phyloP scores from a whole-genome alignment of 2,888 invertebrate species.

The Conchocele bisecta region DNA sequence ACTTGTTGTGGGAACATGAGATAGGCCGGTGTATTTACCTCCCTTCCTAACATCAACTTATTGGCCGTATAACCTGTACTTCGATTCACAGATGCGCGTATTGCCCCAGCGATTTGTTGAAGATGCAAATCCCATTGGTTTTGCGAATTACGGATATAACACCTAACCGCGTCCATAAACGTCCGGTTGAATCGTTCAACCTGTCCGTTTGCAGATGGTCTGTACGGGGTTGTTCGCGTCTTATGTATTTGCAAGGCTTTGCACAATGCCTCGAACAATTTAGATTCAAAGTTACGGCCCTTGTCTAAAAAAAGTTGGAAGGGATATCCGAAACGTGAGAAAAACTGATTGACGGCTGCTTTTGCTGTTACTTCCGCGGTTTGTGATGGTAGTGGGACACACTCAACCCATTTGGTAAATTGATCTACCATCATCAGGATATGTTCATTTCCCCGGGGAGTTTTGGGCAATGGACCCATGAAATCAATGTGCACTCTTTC shows the following conservation, averaged over 20 bases:
- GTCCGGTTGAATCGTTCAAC: constrained; percentile 10
- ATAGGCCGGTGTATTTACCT: constrained; percentile 13
- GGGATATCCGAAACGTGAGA: too few relatives aligned
- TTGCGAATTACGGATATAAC: constrained; percentile 5
- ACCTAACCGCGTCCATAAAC: constrained; percentile 10
- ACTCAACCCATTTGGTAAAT: constrained; percentile 9
- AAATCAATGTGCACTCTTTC: constrained; percentile 13
- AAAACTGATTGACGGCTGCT: too few relatives aligned
- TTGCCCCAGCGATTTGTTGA: constrained; percentile 16
- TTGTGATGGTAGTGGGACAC: background rate
- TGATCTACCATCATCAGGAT: constrained; percentile 26
- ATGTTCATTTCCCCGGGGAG: constrained; percentile 17
- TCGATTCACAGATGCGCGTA: constrained; percentile 14
- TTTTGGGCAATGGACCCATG: constrained; percentile 8
- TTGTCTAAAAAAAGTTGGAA: constrained; percentile 11
- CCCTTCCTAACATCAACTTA: constrained; percentile 9
- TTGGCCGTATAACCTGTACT: constrained; percentile 25
- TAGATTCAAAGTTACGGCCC: constrained; percentile 19
- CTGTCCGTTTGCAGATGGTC: constrained; percentile 15
- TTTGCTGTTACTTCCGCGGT: too few relatives aligned
- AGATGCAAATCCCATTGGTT: constrained; percentile 14
- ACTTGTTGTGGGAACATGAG: background rate
- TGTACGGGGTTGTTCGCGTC: constrained; percentile 13
- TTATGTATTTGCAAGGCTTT: constrained; percentile 13
- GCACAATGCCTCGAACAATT: constrained; percentile 6